A percentile compares a stretch with the other conserved stretches of the same genome.
Conservation (phyloP, 2,888 invertebrate genomes). For the Volucella inanis region DNA sequence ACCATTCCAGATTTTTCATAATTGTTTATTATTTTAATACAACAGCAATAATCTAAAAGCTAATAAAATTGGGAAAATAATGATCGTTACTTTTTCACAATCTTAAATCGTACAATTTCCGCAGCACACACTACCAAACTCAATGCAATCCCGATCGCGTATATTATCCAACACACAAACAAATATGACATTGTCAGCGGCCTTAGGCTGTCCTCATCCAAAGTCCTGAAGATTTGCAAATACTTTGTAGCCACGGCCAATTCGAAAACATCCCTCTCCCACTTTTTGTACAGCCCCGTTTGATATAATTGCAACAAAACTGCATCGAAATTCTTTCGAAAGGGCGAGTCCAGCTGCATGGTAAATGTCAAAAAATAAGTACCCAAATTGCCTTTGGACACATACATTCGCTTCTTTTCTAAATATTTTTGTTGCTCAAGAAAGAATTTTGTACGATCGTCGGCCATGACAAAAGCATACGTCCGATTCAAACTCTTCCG, state of each 20-base stretch:
- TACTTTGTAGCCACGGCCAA: conserved; percentile 52
- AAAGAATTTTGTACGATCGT: conserved; percentile 52
- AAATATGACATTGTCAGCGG: conserved; percentile 41
- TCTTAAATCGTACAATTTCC: conserved; percentile 28
- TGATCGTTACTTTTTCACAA: not conserved
- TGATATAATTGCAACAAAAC: conserved; percentile 58
- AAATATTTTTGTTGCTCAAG: conserved; percentile 61
- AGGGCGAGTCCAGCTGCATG: conserved; percentile 63
- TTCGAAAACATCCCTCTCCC: conserved; percentile 58
- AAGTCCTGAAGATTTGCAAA: conserved; percentile 48
- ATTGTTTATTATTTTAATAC: not conserved
- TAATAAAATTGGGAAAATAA: too few species aligned
- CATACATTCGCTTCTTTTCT: conserved; percentile 45
- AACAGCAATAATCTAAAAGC: not conserved
- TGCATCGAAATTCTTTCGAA: conserved; percentile 54
- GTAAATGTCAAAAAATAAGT: conserved; percentile 44
- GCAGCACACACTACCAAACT: not conserved
- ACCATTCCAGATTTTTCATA: too few species aligned
- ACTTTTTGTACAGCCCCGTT: conserved; percentile 56
- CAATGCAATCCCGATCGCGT: conserved; percentile 15
- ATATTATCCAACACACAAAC: conserved; percentile 40
- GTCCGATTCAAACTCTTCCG: conserved; percentile 47
- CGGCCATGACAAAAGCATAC: conserved; percentile 50
- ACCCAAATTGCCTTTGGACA: conserved; percentile 37
- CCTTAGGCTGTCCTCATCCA: conserved; percentile 26